Evolutionary conservation across 2,888 invertebrate species (phyloP), one percentile per base, ranked within the genome.

Genomic region (Diadegma fenestrale): DNA sequence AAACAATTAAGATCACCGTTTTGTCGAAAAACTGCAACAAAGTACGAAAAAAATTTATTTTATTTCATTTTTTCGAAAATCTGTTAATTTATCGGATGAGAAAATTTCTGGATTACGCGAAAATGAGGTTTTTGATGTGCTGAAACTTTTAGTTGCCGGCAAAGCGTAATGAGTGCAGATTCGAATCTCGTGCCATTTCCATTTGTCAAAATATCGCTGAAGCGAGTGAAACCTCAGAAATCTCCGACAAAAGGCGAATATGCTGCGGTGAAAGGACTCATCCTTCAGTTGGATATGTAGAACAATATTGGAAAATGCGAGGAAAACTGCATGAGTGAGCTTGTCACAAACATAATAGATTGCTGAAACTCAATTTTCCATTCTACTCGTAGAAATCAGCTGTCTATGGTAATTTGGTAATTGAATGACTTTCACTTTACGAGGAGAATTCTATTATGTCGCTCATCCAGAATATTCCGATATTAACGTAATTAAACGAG

Each of bases 371-470:
- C 43, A 73, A 84, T 84, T 77, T 64, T 58, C 63, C 51, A 48
- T 19, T 61, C 14, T 54, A 80, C 51, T 85, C 84, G 84, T 78
- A 54, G 78, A 78, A 63, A 73, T 41, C 43, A 54, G 51, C 66
- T 84, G 58, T n/a, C 58, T 17, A 54, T 22, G 30, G 66, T 72
- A 58, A 17, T 63, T 26, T 41, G 14, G 66, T 84, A 78, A 84
- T 81, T 51, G 41, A 72, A 68, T 78, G 61, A 61, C 78, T 81
- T 81, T 85, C 69, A 73, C 63, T 45, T 85, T 81, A 71, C 54
- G 78, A 81, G 37, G 73, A 54, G 61, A 81, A 85, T 78, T 85
- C 75, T 45, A 85, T 85, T 75, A 69, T 63, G 85, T 79, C 84
- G 37, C 77, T 77, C 80, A 77, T 51, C 72, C 77, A 66, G 84